Evolutionary conservation across 2,113 vertebrate species (phyloP), one percentile per base, ranked within the genome.

Genomic region (Otocyon megalotis): DNA sequence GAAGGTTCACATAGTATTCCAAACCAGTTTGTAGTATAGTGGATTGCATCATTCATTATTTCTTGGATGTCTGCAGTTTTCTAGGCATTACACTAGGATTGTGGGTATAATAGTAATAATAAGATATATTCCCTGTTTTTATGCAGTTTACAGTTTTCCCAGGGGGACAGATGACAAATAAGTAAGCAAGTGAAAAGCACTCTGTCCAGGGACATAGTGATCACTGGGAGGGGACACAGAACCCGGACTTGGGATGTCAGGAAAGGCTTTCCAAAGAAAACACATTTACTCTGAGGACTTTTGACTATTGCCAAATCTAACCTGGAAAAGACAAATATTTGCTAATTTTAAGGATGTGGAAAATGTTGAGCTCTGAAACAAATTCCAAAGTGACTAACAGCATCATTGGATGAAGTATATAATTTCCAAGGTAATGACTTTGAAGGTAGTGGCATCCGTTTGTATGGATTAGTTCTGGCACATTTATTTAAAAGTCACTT

Each of bases 291-390:
- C 50, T 20, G 30, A 91, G 37, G 67, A 81, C 53, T 69, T 77
- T 53, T 62, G 90, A 84, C 30, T 72, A 76, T 43, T 82, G 58
- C 54, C 92, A 32, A 56, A 63, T 72, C 37, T 77, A 91, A n/a
- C 54, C 67, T 32, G 35, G 35, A 81, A 92, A 96, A 80, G 26
- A 69, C n/a, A 81, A 24, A 35, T 81, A 71, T 16, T 94, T 88
- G 17, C 7, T 91, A 35, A 11, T 87, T 72, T 71, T 62, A 96
- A 93, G 54, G 7, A 50, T 88, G 35, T 86, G 30, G 77, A 77
- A 95, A 94, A 88, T 72, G 94, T 77, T 50, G 71, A 74, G 43
- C 80, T 90, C 67, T 76, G 48, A 95, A 95, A 82, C 58, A 97
- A 35, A 93, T 90, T 72, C 54, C 16, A 9, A 6, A 94, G 48